Base-by-base conservation (phyloP, 2,797 vertebrate species). In the Distichodus sexfasciatus region DNA sequence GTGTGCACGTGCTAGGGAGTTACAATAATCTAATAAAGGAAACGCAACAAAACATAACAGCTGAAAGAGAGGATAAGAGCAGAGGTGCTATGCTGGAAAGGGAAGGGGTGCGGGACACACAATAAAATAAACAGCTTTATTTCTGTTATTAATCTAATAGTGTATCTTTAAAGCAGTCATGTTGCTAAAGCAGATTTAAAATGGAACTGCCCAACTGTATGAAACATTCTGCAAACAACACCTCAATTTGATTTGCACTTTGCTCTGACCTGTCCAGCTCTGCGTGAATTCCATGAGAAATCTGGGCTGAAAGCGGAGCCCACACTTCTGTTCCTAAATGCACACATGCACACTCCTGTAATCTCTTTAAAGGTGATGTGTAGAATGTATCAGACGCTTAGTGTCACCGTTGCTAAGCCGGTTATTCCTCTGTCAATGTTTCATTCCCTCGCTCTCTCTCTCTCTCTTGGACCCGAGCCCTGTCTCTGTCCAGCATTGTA, bases 401-500 rank as follows among this genome's bases (percentile, higher is more conserved):
- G 58, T 4, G 17, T 10, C 44, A 19, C 54, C n/a, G n/a, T 2
- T 11, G 60, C 50, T 67, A 54, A 67, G 47, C 68, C 54, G 33
- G 76, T 82, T 71, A 78, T 53, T 75, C 59, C 69, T 76, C 80
- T 59, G 69, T 71, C 76, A 82, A 75, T 40, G 63, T 81, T 86
- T 82, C 74, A 76, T 83, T 79, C 81, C 80, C 59, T 51, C 79
- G 35, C 69, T 74, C 74, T 78, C 79, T 76, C 81, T 78, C 67
- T 76, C 62, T 36, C 77, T 72, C 67, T 65, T 54, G 63, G 62
- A 74, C 35, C 33, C 7, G 38, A 63, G 71, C 66, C 71, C 44
- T 10, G 65, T 61, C 54, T 73, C 76, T 79, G 79, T 83, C 84
- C 81, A 77, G 80, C 79, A 71, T 79, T 81, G 78, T 75, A 75